These are phyloP conservation scores for Onychorhynchus coronatus DNA, from an alignment of 2,113 vertebrate genomes.

Conservation along the genomic window DNA sequence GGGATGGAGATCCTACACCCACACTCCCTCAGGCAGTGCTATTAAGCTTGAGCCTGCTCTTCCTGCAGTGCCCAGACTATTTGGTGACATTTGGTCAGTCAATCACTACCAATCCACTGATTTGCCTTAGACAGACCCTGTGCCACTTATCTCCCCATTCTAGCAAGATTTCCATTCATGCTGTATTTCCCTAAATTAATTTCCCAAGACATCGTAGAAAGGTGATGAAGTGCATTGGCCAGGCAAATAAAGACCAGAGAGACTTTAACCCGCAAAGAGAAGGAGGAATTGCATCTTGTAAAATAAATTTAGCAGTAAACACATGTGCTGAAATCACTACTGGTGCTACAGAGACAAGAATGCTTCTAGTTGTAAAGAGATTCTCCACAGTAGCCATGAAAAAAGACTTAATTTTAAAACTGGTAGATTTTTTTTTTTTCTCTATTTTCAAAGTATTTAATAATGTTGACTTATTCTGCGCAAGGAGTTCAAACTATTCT, in stretches of 20 bases:
- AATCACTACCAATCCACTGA: background rate
- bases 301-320: background rate
- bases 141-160: background rate
- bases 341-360: background rate
- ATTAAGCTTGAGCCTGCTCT: background rate
- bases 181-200: background rate
- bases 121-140: background rate
- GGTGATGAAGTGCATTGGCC: background rate
- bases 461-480: background rate
- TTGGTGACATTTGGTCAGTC: background rate
- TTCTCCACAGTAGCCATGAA: background rate
- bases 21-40: background rate
- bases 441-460: background rate
- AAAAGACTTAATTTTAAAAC: background rate
- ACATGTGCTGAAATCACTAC: background rate
- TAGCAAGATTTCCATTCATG: background rate
- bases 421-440: background rate
- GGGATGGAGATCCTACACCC: background rate
- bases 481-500: background rate
- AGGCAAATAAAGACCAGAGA: background rate
- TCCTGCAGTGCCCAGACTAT: fast-evolving
- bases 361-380: background rate
- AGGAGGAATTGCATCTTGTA: background rate
- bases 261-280: background rate
- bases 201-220: background rate